A percentile compares a stretch with the other conserved stretches of the same genome.
Evolutionary conservation across 2,888 invertebrate genomes (phyloP).

Genomic region (Zygogramma bicolorata): DNA sequence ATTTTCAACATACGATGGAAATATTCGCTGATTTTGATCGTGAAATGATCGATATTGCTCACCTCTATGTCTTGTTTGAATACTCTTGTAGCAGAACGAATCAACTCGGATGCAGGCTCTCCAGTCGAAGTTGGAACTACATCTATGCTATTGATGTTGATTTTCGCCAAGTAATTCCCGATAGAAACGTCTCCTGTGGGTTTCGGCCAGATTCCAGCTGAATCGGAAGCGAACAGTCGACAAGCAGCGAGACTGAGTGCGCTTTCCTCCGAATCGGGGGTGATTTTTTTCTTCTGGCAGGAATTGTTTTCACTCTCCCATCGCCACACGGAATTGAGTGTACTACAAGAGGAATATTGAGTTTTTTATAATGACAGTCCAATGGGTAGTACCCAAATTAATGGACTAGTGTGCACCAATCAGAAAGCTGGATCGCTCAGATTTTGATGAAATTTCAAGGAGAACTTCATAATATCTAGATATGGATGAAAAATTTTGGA

Average conservation of each 20-base stretch:
- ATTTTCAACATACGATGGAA: too few species aligned
- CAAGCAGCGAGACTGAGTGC: conserved; percentile 73
- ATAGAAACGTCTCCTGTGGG: conserved; percentile 59
- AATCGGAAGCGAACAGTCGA: conserved; percentile 74
- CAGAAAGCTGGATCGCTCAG: too few species aligned
- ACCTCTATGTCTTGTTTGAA: conserved; percentile 53
- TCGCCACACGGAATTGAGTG: conserved; percentile 65
- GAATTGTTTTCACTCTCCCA: conserved; percentile 71
- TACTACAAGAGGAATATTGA: conserved; percentile 39
- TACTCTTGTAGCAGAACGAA: conserved; percentile 54
- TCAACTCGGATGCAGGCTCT: conserved; percentile 52
- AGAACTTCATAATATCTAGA: too few species aligned
- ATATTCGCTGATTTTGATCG: too few species aligned
- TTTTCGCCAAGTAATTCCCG: conserved; percentile 69
- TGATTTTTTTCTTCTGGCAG: conserved; percentile 68
- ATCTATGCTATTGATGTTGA: conserved; percentile 70
- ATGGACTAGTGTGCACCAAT: too few species aligned
- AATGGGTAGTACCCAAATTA: too few species aligned
- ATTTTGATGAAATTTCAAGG: too few species aligned
- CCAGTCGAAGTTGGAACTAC: conserved; percentile 64
- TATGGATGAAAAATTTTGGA: too few species aligned
- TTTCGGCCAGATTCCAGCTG: conserved; percentile 71
- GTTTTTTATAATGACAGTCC: too few species aligned
- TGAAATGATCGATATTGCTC: not conserved
- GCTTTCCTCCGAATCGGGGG: conserved; percentile 52